Evolutionary conservation across 2,113 vertebrate genomes (phyloP), one percentile per base, ranked within the genome.

Genomic region (Pteruthius melanotis): DNA sequence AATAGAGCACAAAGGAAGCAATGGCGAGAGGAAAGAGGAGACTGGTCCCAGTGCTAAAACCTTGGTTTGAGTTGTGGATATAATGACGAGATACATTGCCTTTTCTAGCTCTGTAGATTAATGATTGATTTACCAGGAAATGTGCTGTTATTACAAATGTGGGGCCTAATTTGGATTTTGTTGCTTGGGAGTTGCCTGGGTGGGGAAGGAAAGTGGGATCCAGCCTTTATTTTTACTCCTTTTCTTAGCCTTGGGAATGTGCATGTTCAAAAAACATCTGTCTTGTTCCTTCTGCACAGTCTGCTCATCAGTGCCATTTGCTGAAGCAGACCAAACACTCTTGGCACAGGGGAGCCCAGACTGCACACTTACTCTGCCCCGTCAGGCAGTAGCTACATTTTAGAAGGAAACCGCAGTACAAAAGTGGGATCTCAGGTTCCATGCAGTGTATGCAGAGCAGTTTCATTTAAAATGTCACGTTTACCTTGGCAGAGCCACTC

Each of bases 401-500:
- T 87, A 90, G 94, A 85, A 95, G 94, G 91, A 97, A 97, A 97
- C 95, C 95, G 3, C 95, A 96, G 94, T 10, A 93, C 91, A 66
- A 92, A 95, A 95, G 72, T 71, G 82, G 87, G 89, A 91, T 93
- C 96, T 97, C 96, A 84, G 93, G 93, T 98, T 97, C 95, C 96
- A 80, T 83, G 91, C 94, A 95, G 94, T 83, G 83, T 96, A 95
- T 95, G 90, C 94, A 96, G 94, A 97, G 95, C 75, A 96, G 91
- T 96, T 97, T 95, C 77, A 83, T 94, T 97, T 97, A 92, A 97
- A 98, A 97, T 96, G 96, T 95, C 97, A 96, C 89, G 78, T 97
- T 98, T 98, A 95, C 96, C 93, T 98, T 98, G 96, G 97, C 95
- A 97, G 97, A 93, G 81, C 61, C 60, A 77, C 83, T 42, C 74